Percentiles rank a stretch among this genome's conserved stretches.
These are phyloP conservation scores for Dynastes tityus DNA, from an alignment of 2,888 invertebrate species.

Conservation along the genomic window DNA sequence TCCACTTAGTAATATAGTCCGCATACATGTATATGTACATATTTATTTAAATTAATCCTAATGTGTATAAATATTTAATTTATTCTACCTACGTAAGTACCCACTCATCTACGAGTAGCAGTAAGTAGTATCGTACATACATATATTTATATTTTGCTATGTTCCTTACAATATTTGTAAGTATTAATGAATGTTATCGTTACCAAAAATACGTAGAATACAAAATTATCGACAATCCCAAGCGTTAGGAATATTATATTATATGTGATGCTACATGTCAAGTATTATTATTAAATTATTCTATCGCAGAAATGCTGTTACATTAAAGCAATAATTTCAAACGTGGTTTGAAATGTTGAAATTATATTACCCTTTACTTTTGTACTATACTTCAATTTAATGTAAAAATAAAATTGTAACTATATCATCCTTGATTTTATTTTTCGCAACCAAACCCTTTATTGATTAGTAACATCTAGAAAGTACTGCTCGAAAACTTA, in stretches of 20 bases:
- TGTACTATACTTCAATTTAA: slow-evolving; percentile 47
- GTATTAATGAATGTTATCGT: slow-evolving; percentile 36
- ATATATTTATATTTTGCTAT: slow-evolving; percentile 31
- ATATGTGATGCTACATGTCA: slow-evolving; percentile 45
- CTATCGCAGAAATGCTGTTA: slow-evolving; percentile 25
- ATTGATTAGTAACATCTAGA: too few species aligned
- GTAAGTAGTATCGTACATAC: neutral
- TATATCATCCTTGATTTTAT: neutral
- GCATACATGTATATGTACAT: slow-evolving; percentile 12
- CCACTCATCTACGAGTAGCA: slow-evolving; percentile 1
- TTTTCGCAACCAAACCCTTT: neutral
- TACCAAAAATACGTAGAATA: slow-evolving; percentile 31
- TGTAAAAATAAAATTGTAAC: slow-evolving; percentile 36
- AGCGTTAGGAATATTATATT: slow-evolving; percentile 40
- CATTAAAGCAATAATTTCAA: slow-evolving; percentile 49
- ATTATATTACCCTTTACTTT: slow-evolving; percentile 46
- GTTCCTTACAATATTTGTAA: slow-evolving; percentile 27
- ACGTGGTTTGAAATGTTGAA: slow-evolving; percentile 41
- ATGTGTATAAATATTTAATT: slow-evolving; percentile 2
- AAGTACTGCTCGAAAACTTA: too few species aligned
- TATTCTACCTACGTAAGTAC: slow-evolving; percentile 9
- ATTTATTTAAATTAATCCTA: slow-evolving; percentile 5
- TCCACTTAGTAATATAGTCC: neutral
- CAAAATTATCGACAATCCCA: slow-evolving; percentile 46
- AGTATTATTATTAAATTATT: slow-evolving; percentile 37